phyloP scores from a whole-genome alignment of 1,140 invertebrate genomes.

The Himalopsyche phryganea region DNA sequence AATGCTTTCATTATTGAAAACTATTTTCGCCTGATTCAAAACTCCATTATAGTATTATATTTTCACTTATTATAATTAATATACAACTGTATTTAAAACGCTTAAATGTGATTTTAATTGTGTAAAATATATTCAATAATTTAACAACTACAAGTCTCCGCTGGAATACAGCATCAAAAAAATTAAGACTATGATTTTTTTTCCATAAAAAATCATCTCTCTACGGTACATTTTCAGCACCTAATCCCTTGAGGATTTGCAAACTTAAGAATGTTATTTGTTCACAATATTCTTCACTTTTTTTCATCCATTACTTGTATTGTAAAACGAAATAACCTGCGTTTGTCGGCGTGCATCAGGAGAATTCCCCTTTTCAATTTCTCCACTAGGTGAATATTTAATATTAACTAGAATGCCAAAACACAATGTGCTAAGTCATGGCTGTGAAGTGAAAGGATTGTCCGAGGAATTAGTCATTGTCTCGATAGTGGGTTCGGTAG shows the following conservation, averaged over 20 bases:
- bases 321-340: background rate
- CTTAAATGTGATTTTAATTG: too few species aligned
- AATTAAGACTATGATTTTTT: background rate
- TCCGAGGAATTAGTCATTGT: slow-evolving; percentile 9
- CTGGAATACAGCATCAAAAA: too few species aligned
- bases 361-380: slow-evolving; percentile 5
- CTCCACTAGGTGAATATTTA: slow-evolving; percentile 31
- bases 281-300: background rate
- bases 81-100: too few species aligned
- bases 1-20: too few species aligned
- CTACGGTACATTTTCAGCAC: background rate
- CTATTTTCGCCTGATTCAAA: too few species aligned
- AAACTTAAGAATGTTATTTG: background rate
- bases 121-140: too few species aligned
- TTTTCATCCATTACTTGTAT: too few species aligned
- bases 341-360: slow-evolving; percentile 27
- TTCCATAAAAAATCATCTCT: background rate
- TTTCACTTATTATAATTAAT: too few species aligned
- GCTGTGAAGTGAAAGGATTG: slow-evolving; percentile 6
- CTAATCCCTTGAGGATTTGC: slow-evolving; percentile 1
- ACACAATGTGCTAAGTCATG: slow-evolving; percentile 27
- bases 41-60: too few species aligned
- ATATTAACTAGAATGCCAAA: slow-evolving; percentile 27
- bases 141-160: too few species aligned
- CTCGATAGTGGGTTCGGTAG: slow-evolving; percentile 22